These are phyloP conservation scores for Oxystoma pomonae DNA, from an alignment of 2,888 invertebrate genomes.

Conservation along the genomic window DNA sequence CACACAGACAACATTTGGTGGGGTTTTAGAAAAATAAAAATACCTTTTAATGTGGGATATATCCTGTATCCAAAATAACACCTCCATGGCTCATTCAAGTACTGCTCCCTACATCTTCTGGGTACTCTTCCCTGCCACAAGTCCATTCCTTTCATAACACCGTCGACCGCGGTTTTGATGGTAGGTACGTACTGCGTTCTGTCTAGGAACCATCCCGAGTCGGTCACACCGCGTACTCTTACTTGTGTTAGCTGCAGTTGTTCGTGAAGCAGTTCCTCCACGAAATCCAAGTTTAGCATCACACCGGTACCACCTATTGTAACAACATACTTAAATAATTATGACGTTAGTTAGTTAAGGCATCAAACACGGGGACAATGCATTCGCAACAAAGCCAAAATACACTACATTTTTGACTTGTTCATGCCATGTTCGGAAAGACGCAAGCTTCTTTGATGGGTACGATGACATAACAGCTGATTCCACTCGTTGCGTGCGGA, in stretches of 20 bases:
- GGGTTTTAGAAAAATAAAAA: no score
- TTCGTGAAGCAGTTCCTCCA: conserved; percentile 66
- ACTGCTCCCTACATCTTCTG: conserved; percentile 65
- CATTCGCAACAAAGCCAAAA: no score
- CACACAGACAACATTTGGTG: no score
- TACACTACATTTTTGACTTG: no score
- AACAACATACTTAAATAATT: no score
- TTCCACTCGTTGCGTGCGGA: no score
- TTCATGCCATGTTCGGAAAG: no score
- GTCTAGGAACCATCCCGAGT: conserved; percentile 95
- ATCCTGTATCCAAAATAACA: conserved; percentile 90
- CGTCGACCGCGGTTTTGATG: conserved; percentile 51
- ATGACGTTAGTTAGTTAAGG: no score
- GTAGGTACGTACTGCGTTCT: conserved; percentile 69
- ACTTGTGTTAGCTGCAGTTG: conserved; percentile 55
- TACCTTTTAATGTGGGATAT: conserved; percentile 79
- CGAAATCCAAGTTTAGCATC: conserved; percentile 82
- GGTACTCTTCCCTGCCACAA: conserved; percentile 80
- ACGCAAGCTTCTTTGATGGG: no score
- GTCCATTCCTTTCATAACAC: conserved; percentile 70
- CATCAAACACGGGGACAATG: no score
- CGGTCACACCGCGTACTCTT: conserved; percentile 78
- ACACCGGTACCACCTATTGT: conserved; percentile 80
- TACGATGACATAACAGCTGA: no score
- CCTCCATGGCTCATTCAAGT: conserved; percentile 76